Evolutionary conservation across 2,113 vertebrate genomes (phyloP).

Genomic region (Candoia aspera): DNA sequence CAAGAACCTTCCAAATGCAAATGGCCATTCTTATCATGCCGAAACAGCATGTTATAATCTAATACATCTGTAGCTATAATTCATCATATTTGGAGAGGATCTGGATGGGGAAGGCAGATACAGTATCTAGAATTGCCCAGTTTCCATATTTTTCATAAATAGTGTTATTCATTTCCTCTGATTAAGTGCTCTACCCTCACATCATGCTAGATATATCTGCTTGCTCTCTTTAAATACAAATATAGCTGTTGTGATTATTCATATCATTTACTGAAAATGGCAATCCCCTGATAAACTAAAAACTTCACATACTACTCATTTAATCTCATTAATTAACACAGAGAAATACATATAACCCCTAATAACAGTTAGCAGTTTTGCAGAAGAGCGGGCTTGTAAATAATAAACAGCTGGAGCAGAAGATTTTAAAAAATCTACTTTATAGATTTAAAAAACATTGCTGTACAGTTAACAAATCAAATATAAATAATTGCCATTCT

Average conservation of each 20-base stretch:
- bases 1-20: background rate
- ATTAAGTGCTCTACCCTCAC: background rate
- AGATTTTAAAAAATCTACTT: background rate
- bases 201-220: background rate
- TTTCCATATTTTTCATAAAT: background rate
- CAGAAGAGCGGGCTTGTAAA: background rate
- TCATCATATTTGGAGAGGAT: background rate
- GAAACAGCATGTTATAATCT: background rate
- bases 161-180: background rate
- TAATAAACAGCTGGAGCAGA: background rate
- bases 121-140: background rate
- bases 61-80: no score
- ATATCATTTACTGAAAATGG: background rate
- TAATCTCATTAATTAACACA: conserved; percentile 12
- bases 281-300: background rate
- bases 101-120: background rate
- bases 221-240: background rate
- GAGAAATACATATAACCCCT: background rate
- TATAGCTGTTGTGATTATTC: background rate
- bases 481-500: background rate
- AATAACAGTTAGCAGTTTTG: background rate
- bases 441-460: background rate
- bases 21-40: background rate
- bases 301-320: background rate
- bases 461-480: background rate